Evolutionary conservation across 2,888 invertebrate genomes (phyloP).

Genomic region (Lycophotia porphyrea): DNA sequence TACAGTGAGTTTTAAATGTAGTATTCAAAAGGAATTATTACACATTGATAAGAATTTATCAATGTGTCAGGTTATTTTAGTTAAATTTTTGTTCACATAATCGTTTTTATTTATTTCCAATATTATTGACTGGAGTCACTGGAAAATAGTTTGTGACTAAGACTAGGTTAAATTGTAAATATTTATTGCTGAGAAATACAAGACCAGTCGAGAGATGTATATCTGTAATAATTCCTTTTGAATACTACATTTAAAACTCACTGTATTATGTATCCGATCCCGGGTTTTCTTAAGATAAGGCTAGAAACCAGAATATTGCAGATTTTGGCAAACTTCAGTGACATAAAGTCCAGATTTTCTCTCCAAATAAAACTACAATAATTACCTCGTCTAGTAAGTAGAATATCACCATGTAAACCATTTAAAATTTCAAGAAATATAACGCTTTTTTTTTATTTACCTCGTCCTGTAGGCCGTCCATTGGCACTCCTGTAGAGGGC

Average conservation of each 20-base stretch:
- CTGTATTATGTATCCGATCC: too few species aligned
- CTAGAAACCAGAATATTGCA: neutral
- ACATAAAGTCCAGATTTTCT: neutral
- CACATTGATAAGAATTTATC: neutral
- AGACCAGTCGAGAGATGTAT: too few species aligned
- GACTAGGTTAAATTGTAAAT: neutral
- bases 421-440: too few species aligned
- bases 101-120: neutral
- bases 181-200: too few species aligned
- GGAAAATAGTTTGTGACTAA: neutral
- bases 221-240: too few species aligned
- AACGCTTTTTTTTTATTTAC: too few species aligned
- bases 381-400: slow-evolving; percentile 90
- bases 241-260: too few species aligned
- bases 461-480: slow-evolving; percentile 91
- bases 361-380: neutral
- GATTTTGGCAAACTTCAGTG: neutral
- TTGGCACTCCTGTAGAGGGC: slow-evolving; percentile 93
- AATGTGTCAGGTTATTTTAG: too few species aligned
- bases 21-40: too few species aligned
- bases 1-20: too few species aligned
- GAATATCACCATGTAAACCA: too few species aligned
- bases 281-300: neutral
- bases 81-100: neutral
- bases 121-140: neutral